A percentile compares a stretch with the other conserved stretches of the same genome.
Conservation (phyloP, 2,113 vertebrate genomes). For the Vireo altiloquus region DNA sequence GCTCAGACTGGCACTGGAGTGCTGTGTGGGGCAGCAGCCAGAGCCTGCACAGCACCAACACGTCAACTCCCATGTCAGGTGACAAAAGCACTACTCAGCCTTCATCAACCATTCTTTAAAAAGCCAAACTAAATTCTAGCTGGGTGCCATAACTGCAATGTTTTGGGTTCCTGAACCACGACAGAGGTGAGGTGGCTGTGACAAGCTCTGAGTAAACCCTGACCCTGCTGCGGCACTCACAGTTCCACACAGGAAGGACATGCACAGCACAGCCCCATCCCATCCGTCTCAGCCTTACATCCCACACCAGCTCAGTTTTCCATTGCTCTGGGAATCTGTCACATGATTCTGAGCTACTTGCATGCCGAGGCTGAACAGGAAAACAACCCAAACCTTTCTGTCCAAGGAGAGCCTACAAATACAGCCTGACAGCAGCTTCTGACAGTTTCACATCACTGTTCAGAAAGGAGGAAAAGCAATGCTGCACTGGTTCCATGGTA, state of each 20-base stretch:
- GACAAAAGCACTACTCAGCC: not conserved
- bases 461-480: not conserved
- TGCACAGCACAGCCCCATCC: accelerated
- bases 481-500: not conserved
- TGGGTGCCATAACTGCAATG: accelerated
- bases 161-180: accelerated
- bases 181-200: not conserved
- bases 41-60: not conserved
- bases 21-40: not conserved
- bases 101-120: not conserved
- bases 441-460: not conserved
- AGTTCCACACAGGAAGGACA: not conserved
- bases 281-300: not conserved
- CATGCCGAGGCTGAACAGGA: not conserved
- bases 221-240: not conserved
- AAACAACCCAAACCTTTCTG: not conserved
- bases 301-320: not conserved
- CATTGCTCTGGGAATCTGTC: not conserved
- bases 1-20: not conserved
- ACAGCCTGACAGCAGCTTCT: not conserved
- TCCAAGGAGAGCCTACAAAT: not conserved
- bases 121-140: not conserved
- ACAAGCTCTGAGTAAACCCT: not conserved
- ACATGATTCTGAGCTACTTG: not conserved
- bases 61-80: accelerated